Base-by-base conservation (phyloP, 2,113 vertebrate genomes). In the Percina caprodes region DNA sequence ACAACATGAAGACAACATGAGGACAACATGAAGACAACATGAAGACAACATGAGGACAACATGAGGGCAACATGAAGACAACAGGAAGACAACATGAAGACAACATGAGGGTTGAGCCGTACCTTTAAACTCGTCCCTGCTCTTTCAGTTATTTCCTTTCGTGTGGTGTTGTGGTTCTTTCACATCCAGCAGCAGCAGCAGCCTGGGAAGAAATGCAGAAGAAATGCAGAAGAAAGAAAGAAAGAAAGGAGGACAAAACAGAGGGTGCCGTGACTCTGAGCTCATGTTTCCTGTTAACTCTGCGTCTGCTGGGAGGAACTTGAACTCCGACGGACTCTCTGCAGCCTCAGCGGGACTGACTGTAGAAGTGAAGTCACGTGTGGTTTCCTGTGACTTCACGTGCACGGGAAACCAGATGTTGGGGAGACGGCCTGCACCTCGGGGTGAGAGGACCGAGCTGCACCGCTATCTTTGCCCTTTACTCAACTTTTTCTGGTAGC, bases 271-370 rank as follows among this genome's bases (percentile, higher is more conserved):
- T 56, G 74, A 85, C 65, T 77, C 49, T 79, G 83, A 89, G 83
- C 5, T 82, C 87, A 79, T n/a, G 68, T 62, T 88, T 91, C 89
- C 87, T 89, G 87, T 89, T 88, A 87, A 89, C 89, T 5, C 70
- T 14, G 33, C 1, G 0, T 55, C 70, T 33, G 82, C 82, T 5
- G 71, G 33, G 13, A 39, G 59, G 9, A 13, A 24, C 15, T 49
- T 7, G 7, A 15, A 12, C 52, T 42, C 11, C 9, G 15, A 21
- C 60, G 0, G 45, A 14, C 18, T 8, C 11, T 7, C 23, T 26
- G 23, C 30, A 19, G 12, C 56, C 19, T 45, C 48, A 0, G 39
- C 10, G 39, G 39, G 55, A 58, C 1, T 5, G 0, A 14, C 0
- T 5, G 7, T 16, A 51, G 67, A 39, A 11, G 10, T 14, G 4